Percentiles rank a stretch among this genome's conserved stretches.
phyloP scores from a whole-genome alignment of 2,113 vertebrate genomes.

The Cairina moschata region DNA sequence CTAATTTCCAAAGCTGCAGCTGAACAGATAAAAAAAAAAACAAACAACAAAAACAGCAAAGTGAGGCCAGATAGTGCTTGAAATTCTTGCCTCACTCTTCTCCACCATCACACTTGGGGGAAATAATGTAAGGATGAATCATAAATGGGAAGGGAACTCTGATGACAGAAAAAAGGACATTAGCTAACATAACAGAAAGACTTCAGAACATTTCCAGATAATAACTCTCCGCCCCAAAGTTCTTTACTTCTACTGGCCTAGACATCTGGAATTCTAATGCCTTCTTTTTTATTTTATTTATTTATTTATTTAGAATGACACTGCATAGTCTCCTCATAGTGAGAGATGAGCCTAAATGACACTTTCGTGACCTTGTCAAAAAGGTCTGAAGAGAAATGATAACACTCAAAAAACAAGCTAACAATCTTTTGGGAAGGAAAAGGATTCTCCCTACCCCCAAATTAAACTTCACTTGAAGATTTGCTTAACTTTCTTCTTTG shows the following conservation, averaged over 20 bases:
- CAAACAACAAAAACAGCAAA: not conserved
- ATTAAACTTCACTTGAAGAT: slow-evolving; percentile 5
- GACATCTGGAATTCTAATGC: not conserved
- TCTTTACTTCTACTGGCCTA: not conserved
- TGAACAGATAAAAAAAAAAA: not conserved
- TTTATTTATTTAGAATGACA: not conserved
- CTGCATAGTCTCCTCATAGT: not conserved
- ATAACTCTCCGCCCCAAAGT: not conserved
- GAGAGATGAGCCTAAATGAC: not conserved
- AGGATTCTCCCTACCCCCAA: not conserved
- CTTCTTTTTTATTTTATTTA: not conserved
- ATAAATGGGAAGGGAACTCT: not conserved
- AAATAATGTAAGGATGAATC: not conserved
- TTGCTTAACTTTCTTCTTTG: slow-evolving; percentile 16
- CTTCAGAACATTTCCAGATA: not conserved
- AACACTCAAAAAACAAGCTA: not conserved
- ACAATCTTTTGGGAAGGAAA: not conserved
- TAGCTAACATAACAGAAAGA: not conserved
- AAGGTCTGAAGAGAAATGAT: not conserved
- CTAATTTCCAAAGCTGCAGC: not conserved
- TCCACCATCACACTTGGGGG: not conserved
- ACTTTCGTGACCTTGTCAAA: not conserved
- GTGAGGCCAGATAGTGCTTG: not conserved
- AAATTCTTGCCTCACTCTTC: not conserved
- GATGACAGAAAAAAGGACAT: not conserved